A percentile compares a stretch with the other conserved stretches of the same genome.
phyloP scores from a whole-genome alignment of 2,888 invertebrate genomes.

The Pimpla rufipes region DNA sequence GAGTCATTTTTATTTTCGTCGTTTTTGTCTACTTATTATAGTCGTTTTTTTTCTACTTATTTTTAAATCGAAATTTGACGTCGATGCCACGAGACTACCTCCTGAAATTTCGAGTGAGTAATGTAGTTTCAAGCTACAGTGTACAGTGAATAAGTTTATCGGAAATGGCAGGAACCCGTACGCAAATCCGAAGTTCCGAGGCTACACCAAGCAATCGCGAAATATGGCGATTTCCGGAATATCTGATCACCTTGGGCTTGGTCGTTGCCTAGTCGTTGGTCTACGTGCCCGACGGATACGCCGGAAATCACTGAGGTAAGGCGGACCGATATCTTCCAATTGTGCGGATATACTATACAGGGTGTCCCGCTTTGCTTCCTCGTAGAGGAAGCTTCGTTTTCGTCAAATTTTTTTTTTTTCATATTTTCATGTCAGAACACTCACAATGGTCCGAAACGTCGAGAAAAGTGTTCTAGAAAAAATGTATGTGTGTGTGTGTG shows the following conservation, averaged over 20 bases:
- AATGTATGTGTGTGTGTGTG: neutral
- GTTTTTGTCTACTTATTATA: too few relatives aligned
- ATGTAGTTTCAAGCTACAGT: neutral
- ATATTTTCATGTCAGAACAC: too few relatives aligned
- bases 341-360: too few relatives aligned
- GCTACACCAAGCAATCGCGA: slow-evolving; percentile 21
- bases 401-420: too few relatives aligned
- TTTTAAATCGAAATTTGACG: too few relatives aligned
- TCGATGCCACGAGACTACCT: too few relatives aligned
- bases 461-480: too few relatives aligned
- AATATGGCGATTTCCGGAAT: slow-evolving; percentile 43
- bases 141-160: slow-evolving; percentile 15
- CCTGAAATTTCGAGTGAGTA: neutral
- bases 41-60: too few relatives aligned
- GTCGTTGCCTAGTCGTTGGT: neutral
- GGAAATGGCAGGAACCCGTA: slow-evolving; percentile 10
- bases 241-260: slow-evolving; percentile 23
- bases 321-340: neutral
- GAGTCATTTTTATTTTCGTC: too few relatives aligned
- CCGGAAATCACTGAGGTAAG: slow-evolving; percentile 62
- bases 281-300: neutral
- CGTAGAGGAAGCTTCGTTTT: too few relatives aligned
- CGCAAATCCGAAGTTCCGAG: slow-evolving; percentile 4
- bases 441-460: too few relatives aligned
- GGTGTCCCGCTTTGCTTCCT: too few relatives aligned